Evolutionary conservation across 2,888 invertebrate species (phyloP).

Genomic region (Acanthopleura granulata): DNA sequence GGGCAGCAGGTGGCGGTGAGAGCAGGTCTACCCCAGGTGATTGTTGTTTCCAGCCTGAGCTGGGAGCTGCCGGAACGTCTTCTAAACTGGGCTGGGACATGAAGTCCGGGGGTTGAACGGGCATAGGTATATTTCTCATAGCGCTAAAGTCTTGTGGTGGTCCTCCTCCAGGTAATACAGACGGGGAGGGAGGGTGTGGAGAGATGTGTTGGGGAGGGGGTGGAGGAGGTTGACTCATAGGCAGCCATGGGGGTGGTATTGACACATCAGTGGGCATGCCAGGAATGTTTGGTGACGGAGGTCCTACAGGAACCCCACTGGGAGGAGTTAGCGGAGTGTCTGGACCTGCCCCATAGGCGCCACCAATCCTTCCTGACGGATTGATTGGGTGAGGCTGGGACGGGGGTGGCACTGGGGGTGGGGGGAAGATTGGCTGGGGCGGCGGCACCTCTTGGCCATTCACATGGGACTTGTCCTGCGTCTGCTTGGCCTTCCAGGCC

Average conservation of each 20-base stretch:
- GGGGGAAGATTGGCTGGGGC: conserved; percentile 26
- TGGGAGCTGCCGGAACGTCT: background rate
- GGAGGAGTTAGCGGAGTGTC: background rate
- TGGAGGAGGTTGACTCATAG: background rate
- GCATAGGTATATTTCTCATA: background rate
- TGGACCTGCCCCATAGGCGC: conserved; percentile 2
- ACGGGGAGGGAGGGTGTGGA: background rate
- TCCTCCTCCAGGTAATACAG: background rate
- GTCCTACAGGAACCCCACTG: background rate
- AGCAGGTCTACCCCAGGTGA: background rate
- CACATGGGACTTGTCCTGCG: conserved; percentile 12
- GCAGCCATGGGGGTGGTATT: conserved; percentile 3
- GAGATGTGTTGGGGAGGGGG: conserved; percentile 19
- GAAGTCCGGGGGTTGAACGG: background rate
- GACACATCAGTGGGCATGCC: background rate
- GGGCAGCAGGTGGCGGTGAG: background rate
- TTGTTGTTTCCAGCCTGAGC: background rate
- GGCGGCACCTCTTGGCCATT: conserved; percentile 16
- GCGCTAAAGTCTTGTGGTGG: background rate
- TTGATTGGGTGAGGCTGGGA: background rate
- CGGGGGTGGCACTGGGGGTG: conserved; percentile 25
- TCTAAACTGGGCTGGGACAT: background rate
- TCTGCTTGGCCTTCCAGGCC: conserved; percentile 50
- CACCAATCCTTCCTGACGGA: conserved; percentile 1
- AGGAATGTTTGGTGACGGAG: conserved; percentile 14